phyloP scores from a whole-genome alignment of 2,888 invertebrate genomes.

The Cheilosia variabilis region DNA sequence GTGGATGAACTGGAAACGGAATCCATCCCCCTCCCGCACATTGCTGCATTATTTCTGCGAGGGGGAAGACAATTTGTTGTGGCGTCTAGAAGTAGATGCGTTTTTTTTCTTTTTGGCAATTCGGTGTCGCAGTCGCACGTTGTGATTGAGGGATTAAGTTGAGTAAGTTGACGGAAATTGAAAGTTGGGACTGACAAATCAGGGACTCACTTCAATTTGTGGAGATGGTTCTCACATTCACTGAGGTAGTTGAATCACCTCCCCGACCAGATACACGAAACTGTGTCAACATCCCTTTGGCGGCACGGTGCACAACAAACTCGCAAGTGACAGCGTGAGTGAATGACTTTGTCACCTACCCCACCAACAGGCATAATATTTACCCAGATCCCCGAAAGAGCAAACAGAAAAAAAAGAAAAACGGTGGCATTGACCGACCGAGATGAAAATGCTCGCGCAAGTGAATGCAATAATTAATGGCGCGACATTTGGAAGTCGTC shows the following conservation, averaged over 20 bases:
- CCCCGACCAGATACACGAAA: conserved; percentile 10
- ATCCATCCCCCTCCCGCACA: no score
- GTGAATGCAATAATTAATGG: conserved; percentile 67
- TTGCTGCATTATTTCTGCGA: background rate
- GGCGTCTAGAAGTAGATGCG: conserved; percentile 42
- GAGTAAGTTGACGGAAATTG: conserved; percentile 41
- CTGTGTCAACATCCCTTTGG: conserved; percentile 69
- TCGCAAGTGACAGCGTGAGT: conserved; percentile 51
- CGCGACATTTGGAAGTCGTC: conserved; percentile 73
- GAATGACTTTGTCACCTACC: conserved; percentile 52
- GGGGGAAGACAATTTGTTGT: conserved; percentile 44
- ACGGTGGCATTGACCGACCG: conserved; percentile 10
- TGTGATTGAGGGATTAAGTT: conserved; percentile 37
- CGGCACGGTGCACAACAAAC: conserved; percentile 45
- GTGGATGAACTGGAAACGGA: background rate
- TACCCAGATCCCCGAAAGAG: conserved; percentile 1
- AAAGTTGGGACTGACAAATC: background rate
- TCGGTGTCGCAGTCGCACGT: background rate
- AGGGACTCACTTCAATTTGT: background rate
- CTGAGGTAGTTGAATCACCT: background rate
- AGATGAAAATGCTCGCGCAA: conserved; percentile 48
- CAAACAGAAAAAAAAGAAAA: background rate
- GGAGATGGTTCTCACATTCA: conserved; percentile 9
- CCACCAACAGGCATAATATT: conserved; percentile 19
- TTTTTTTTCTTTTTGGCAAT: background rate